Evolutionary conservation across 2,113 vertebrate genomes (phyloP).

Genomic region (Eudyptes chrysolophus): DNA sequence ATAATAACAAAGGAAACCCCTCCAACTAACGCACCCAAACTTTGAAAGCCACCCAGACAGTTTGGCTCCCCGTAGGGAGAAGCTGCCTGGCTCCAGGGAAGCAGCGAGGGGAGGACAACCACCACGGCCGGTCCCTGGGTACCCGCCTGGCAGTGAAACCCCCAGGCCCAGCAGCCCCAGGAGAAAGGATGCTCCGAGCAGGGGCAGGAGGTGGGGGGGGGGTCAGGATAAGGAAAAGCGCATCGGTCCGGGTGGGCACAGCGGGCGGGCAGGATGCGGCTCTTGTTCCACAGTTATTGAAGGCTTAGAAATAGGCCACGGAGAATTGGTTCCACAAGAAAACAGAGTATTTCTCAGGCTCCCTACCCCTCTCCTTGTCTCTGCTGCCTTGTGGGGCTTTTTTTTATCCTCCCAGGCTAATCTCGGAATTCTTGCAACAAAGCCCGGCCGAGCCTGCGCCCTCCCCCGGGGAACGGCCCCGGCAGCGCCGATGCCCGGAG

Average conservation of each 20-base stretch:
- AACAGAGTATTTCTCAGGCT: neutral
- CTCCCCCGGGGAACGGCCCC: neutral
- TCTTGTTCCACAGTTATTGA: neutral
- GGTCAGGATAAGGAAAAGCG: neutral
- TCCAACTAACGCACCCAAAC: neutral
- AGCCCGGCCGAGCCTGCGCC: slow-evolving; percentile 20
- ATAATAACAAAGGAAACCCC: neutral
- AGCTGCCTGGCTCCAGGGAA: neutral
- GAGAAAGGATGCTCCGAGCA: neutral
- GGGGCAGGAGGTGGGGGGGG: neutral
- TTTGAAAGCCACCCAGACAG: neutral
- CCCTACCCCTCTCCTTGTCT: neutral
- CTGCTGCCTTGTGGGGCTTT: neutral
- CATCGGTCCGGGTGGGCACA: neutral
- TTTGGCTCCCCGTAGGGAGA: neutral
- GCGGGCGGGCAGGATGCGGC: neutral
- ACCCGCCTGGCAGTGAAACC: neutral
- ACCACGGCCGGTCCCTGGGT: neutral
- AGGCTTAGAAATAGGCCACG: neutral
- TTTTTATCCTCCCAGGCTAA: neutral
- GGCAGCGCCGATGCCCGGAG: neutral
- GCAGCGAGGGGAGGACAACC: neutral
- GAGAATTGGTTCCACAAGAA: neutral
- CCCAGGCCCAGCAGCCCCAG: neutral
- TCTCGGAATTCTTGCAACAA: slow-evolving; percentile 26